Evolutionary conservation across 1,140 invertebrate species (phyloP), one percentile per base, ranked within the genome.

Genomic region (Heliothis subflexa): DNA sequence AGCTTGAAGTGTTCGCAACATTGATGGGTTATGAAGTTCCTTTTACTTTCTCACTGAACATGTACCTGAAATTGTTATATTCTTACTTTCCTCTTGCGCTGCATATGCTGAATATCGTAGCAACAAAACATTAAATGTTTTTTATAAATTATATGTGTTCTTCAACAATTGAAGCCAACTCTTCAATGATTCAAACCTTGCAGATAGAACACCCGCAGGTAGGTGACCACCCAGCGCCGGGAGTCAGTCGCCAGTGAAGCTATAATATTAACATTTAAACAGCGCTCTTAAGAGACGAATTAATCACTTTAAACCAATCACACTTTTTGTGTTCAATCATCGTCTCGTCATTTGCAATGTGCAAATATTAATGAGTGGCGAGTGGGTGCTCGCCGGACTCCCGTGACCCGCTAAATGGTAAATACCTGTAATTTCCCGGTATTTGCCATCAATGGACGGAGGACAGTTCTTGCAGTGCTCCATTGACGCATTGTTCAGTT

Each of bases 361-460:
- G 33, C 45, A 18, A 28, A 70, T 70, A 70, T 70, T 28, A 50
- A 70, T 52, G 18, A 50, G 18, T 4, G 4, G 12, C 12, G 16
- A 66, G 62, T 49, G 61, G 21, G 64, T 12, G 3, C 18, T 33
- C 28, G 59, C 7, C 28, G 28, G 14, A 1, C 55, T 28, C 21
- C 66, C 18, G 45, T 45, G 16, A 12, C 21, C 14, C 64, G 64
- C 64, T 68, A 52, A 68, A 68, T 68, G 66, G 66, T 70, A 52
- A 70, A 70, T 70, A 70, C 66, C 13, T 70, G 66, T 49, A 70
- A 70, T 70, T 70, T 70, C 66, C 66, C 47, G 66, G 66, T 50
- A 70, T 49, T 50, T 52, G 66, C 45, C 66, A 70, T 52, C 66
- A 70, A 70, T 70, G 66, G 47, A 14, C 21, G 21, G 12, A 18